Evolutionary conservation across 2,113 vertebrate species (phyloP), one percentile per base, ranked within the genome.

Genomic region (Carollia perspicillata): DNA sequence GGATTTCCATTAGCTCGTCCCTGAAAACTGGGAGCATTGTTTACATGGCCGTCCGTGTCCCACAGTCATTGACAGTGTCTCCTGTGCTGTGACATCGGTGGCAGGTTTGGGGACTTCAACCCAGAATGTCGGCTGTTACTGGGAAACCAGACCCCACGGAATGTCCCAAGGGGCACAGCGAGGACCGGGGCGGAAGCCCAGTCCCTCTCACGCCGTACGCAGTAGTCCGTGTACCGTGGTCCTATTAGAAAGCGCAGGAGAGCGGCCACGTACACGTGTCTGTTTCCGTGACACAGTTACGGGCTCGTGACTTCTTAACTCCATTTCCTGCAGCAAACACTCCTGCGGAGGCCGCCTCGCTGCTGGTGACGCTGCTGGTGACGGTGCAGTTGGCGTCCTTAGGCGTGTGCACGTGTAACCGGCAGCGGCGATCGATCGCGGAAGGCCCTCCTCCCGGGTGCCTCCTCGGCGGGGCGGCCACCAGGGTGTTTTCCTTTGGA

Each of bases 141-240:
- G 9, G 69, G 60, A 55, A 28, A 6, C 16, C 1, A 1, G 1
- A 4, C 8, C 26, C 2, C 42, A 12, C n/a, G 0, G 12, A 4
- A 0, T 18, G 18, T 68, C 71, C 7, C 2, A 1, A 18, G 23
- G 30, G 60, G 12, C 16, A 0, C 11, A 0, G 18, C 8, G 26
- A 22, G 18, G n/a, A 5, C 42, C 2, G 8, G 3, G 74, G 72
- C 6, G 0, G 28, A 11, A 49, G 1, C 4, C 3, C 33, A 1
- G n/a, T 3, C 23, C 40, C 30, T 10, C 55, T 58, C 55, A 58
- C 8, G 23, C 53, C 4, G 8, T 55, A 7, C 23, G 0, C 7
- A 26, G 3, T 10, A 3, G 55, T 10, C 55, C 23, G 55, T 23
- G 55, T 26, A 23, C 55, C 8, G 55, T 6, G 9, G 53, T 55